phyloP scores from a whole-genome alignment of 1,140 invertebrate species.

The Cotesia glomerata region DNA sequence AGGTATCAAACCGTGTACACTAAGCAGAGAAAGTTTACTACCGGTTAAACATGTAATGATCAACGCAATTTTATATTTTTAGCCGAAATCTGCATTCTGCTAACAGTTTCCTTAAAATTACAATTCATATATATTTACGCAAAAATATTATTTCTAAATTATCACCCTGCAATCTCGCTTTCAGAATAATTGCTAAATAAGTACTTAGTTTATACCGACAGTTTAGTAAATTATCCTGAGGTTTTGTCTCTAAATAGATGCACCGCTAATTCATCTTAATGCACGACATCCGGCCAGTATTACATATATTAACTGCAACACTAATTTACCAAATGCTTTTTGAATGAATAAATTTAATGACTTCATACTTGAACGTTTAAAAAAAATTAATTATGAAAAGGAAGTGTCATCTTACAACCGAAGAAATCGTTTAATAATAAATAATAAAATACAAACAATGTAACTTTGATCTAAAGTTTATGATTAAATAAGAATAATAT shows the following conservation, averaged over 20 bases:
- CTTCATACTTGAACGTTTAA: neutral
- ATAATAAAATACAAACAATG: too few relatives aligned
- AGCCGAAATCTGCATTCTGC: too few relatives aligned
- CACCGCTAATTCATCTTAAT: constrained; percentile 49
- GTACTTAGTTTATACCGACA: constrained; percentile 12
- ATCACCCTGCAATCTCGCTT: neutral
- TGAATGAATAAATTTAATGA: constrained; percentile 9
- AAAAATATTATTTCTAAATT: neutral
- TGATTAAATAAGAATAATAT: too few relatives aligned
- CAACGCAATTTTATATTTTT: neutral
- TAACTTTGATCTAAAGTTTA: too few relatives aligned
- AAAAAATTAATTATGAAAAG: too few relatives aligned
- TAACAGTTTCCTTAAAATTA: too few relatives aligned
- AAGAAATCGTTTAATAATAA: too few relatives aligned
- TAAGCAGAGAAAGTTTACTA: constrained; percentile 20
- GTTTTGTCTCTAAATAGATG: constrained; percentile 51
- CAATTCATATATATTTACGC: too few relatives aligned
- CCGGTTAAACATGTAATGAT: constrained; percentile 6
- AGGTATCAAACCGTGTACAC: neutral
- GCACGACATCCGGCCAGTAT: constrained; percentile 40
- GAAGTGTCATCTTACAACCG: too few relatives aligned
- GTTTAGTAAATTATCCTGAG: constrained; percentile 40
- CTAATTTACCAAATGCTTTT: constrained; percentile 34
- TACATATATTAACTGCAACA: constrained; percentile 33
- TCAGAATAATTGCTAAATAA: too few relatives aligned